Base-by-base conservation (phyloP, 2,113 vertebrate genomes). In the Bucco capensis region DNA sequence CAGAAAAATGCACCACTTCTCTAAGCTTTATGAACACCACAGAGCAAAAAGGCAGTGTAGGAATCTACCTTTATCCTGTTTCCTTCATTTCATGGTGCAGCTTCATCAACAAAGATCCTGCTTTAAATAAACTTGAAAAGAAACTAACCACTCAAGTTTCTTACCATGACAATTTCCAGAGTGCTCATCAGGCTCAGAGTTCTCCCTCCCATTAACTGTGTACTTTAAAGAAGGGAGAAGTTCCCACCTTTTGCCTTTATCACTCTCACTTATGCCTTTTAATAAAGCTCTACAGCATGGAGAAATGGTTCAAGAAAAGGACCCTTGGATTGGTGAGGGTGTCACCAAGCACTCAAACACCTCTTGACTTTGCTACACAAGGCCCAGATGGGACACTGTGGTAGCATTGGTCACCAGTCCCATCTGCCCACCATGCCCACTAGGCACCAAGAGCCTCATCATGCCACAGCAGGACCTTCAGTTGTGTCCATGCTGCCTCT, bases 361-460 rank as follows among this genome's bases (percentile, higher is more conserved):
- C 42, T 6, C 61, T 10, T 0, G 1, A 1, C 64, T 31, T 22
- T 2, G 19, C 50, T 12, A 7, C n/a, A 6, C 1, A 1, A 38
- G 21, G 11, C 16, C 33, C 6, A 1, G 40, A 2, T 22, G 3
- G 50, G n/a, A 40, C 24, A 27, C 27, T 3, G 1, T 28, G 2
- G 1, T 3, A 18, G 22, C 38, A 31, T 49, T 3, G 2, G 40
- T 11, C 42, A 37, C 61, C 62, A 28, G 42, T 51, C 58, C 23
- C 14, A 0, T 10, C 53, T 27, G 42, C 31, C 51, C 80, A 14
- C 53, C 22, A 13, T 38, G 53, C 70, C 64, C 62, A 27, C 9
- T n/a, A 5, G 0, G 14, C 33, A 19, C 24, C 33, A 3, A 18
- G 3, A 0, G 6, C 40, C 33, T 7, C 51, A 3, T 4, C 0